Evolutionary conservation across 2,888 invertebrate genomes (phyloP).

Genomic region (Apotomis capreana): DNA sequence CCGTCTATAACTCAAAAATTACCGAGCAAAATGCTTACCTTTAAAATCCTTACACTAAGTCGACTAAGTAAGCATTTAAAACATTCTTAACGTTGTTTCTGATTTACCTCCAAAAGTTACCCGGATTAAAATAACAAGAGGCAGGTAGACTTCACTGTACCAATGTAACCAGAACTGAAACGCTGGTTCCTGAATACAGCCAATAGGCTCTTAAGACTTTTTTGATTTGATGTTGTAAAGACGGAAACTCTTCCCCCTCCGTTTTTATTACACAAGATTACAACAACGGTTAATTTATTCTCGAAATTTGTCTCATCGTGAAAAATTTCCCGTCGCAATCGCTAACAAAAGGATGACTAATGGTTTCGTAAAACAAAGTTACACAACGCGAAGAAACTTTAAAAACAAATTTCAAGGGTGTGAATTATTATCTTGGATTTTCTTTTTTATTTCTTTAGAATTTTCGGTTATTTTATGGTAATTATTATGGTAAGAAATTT

Average conservation of each 20-base stretch:
- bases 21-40: background rate
- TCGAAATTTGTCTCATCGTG: constrained; percentile 81
- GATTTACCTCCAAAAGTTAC: constrained; percentile 40
- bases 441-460: constrained; percentile 46
- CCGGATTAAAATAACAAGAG: constrained; percentile 48
- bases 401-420: constrained; percentile 69
- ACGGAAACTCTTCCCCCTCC: constrained; percentile 49
- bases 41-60: background rate
- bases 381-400: constrained; percentile 72
- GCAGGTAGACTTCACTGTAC: constrained; percentile 50
- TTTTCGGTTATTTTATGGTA: constrained; percentile 35
- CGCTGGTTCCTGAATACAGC: background rate
- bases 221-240: constrained; percentile 43
- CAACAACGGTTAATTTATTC: constrained; percentile 80
- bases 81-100: constrained; percentile 34
- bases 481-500: constrained; percentile 29
- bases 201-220: background rate
- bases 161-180: background rate
- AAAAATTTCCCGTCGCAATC: constrained; percentile 77
- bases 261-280: constrained; percentile 77
- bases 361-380: constrained; percentile 79
- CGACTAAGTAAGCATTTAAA: constrained; percentile 19
- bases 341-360: constrained; percentile 82
- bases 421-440: constrained; percentile 74
- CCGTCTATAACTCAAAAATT: background rate